Base-by-base conservation (phyloP, 64 coral and sea anemone species). In the Platygyra sinensis region DNA sequence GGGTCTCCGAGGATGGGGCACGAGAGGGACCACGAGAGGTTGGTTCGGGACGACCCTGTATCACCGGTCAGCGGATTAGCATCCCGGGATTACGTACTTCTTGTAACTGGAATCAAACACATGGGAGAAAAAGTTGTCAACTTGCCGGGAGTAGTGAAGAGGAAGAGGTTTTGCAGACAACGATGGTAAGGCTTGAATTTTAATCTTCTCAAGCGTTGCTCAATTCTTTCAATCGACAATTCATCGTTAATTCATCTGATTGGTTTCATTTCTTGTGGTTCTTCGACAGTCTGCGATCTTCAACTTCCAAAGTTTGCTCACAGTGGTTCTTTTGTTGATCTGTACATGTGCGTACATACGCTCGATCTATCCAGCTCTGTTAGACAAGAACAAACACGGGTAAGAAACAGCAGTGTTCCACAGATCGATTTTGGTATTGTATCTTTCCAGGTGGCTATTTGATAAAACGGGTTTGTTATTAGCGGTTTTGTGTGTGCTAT, bases 301-400 rank as follows among this genome's bases (percentile, higher is more conserved):
- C 54, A 99, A 99, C 91, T 99, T 99, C 71, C 94, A 99, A 96
- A 99, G 97, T 86, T 62, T 99, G 39, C 54, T 99, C 16, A 93
- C 97, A 6, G 97, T 99, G 25, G 28, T 99, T 18, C 90, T 99
- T 10, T 74, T 99, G n/a, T 78, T 99, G 22, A 91, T 99, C n/a
- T 99, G 97, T 90, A 95, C 97, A 24, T 99, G 97, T 89, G 94
- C 97, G 0, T 99, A 99, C 19, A 86, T 99, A 74, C 93, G 97
- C 79, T 85, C 94, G 30, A 93, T 99, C 54, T 91, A 91, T 78
- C 97, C 97, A 10, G 67, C 94, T 28, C 32, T 99, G 12, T 79
- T 99, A 29, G 97, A 99, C 78, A 99, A 99, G 50, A 99, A 99
- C 74, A 99, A 99, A 96, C 86, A 86, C 76, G 97, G 97, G 97